Evolutionary conservation across 2,113 vertebrate species (phyloP), one percentile per base, ranked within the genome.

Genomic region (Megaptera novaeangliae): DNA sequence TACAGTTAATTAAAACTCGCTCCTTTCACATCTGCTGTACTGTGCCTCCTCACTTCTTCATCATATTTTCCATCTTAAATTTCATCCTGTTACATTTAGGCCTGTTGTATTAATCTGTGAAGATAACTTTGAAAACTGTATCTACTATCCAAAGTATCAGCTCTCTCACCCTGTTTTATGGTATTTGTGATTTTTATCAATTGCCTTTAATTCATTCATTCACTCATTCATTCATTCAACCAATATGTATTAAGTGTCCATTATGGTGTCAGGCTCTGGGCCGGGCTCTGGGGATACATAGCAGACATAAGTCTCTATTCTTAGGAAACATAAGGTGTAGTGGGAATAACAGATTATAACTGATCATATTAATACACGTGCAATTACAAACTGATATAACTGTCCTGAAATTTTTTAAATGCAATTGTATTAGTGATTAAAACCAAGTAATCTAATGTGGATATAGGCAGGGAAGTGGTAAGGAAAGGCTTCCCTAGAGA

Each of bases 1-100:
- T 55, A 41, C 72, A 75, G 72, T 89, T 89, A 85, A 95, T 94
- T 92, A 89, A 96, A 92, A 59, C 72, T 59, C 8, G 1, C 1
- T 49, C 84, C 78, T 90, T 90, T 81, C 85, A 88, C 72, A 71
- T 86, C 80, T 96, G 94, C 55, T 94, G n/a, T 21, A 14, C 20
- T 21, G 63, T 80, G 55, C 34, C 12, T 87, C 49, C n/a, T 74
- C 34, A 41, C 55, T 92, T 81, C 66, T 55, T 83, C 17, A 18
- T 88, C 88, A 87, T 64, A 77, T 89, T 85, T 95, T 78, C 27
- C 52, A 85, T 86, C 72, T 49, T 85, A 69, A 75, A 82, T 82
- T 77, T 81, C 61, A 88, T 64, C 88, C 63, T 82, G 29, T 59
- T 94, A 63, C 41, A 71, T 78, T 49, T 46, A 66, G 29, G 46